Base-by-base conservation (phyloP, 2,888 invertebrate genomes). In the Zygaena filipendulae region DNA sequence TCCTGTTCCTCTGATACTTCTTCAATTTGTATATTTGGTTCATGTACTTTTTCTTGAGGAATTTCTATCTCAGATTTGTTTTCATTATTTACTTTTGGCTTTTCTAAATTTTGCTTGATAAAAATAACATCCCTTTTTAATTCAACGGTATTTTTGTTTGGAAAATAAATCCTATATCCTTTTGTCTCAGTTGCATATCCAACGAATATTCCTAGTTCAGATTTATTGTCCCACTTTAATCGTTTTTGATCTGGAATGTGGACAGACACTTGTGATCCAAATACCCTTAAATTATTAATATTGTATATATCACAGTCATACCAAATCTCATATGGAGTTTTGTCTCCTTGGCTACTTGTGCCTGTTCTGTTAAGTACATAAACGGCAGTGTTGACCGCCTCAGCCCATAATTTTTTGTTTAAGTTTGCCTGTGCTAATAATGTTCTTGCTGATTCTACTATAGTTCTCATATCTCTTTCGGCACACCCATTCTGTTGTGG, bases 391-490 rank as follows among this genome's bases (percentile, higher is more conserved):
- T 42, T 28, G 3, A 42, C 24, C 1, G 38, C 37, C 28, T 42
- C 42, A 5, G 35, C 42, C 41, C 42, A 42, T n/a, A 42, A 25
- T 20, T 29, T 31, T n/a, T 29, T 37, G 5, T 33, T 32, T 26
- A 39, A n/a, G n/a, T 35, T 20, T n/a, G 12, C 21, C 7, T 35
- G 35, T 25, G 20, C 10, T 5, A 38, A 11, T 35, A 40, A 33
- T 20, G 36, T 34, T 19, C 56, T 35, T 11, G 49, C 52, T 11
- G 50, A 43, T 36, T 59, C 57, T 4, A 58, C 42, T 9, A 58
- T 33, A 4, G 46, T 58, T 27, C 50, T 38, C 20, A 21, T 27
- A 16, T 27, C 27, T 6, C 25, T 13, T 13, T 30, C 30, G n/a
- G 20, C 13, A n/a, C 21, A 35, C 48, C 41, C 41, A 12, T 42